Evolutionary conservation across 2,888 invertebrate species (phyloP).

Genomic region (Epinotia bilunana): DNA sequence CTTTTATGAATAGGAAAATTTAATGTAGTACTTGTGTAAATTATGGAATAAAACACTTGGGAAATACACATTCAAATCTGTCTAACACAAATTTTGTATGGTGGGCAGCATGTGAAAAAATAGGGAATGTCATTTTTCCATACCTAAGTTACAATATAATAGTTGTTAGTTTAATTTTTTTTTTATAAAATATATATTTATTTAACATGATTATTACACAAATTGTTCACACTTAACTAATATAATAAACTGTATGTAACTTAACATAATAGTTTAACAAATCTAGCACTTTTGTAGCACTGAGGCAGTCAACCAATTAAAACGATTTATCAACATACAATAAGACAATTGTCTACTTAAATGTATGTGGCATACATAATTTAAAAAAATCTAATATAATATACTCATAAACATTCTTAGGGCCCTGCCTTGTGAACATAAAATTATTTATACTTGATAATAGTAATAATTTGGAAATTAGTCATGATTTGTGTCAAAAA

Average conservation of each 20-base stretch:
- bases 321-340: slow-evolving; percentile 11
- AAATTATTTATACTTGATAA: slow-evolving; percentile 5
- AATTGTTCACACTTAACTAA: not conserved
- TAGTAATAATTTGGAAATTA: not conserved
- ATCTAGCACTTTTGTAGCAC: not conserved
- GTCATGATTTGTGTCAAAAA: slow-evolving; percentile 14
- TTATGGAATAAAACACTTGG: too few species aligned
- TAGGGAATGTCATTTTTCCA: too few species aligned
- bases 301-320: slow-evolving; percentile 4
- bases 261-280: slow-evolving; percentile 6
- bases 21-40: too few species aligned
- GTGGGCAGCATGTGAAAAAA: too few species aligned
- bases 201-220: not conserved
- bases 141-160: too few species aligned
- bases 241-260: not conserved
- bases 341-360: not conserved
- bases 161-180: too few species aligned
- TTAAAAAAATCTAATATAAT: slow-evolving; percentile 1
- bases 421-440: not conserved
- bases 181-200: not conserved
- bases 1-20: too few species aligned
- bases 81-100: too few species aligned
- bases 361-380: slow-evolving; percentile 4
- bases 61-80: too few species aligned
- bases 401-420: not conserved